Conservation (phyloP, 2,888 invertebrate genomes). For the Tiliacea aurago region DNA sequence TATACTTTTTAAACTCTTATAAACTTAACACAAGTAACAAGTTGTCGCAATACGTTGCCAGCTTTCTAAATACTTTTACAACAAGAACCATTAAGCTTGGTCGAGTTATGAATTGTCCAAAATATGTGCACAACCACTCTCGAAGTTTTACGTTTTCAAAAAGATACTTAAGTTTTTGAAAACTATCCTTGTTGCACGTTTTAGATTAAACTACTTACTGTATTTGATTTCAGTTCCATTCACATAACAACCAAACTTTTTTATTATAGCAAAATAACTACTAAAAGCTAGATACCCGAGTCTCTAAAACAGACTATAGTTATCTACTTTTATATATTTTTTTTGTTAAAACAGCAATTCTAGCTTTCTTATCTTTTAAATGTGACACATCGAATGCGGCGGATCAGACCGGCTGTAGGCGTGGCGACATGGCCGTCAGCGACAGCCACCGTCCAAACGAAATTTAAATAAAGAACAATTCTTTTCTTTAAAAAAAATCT, state of each 20-base stretch:
- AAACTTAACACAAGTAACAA: conserved; percentile 25
- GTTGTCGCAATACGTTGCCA: conserved; percentile 31
- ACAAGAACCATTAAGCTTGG: conserved; percentile 33
- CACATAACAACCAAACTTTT: not conserved
- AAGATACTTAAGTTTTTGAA: not conserved
- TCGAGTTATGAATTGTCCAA: conserved; percentile 31
- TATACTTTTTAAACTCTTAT: not conserved
- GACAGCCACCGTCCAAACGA: no score
- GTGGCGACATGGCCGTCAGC: no score
- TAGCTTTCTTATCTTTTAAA: no score
- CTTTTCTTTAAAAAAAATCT: no score
- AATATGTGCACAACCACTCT: conserved; percentile 16
- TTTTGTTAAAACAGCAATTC: no score
- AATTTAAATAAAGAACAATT: no score
- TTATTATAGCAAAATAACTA: no score
- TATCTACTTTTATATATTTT: no score
- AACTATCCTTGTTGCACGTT: not conserved
- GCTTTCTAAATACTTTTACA: conserved; percentile 43
- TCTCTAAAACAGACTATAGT: no score
- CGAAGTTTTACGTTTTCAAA: conserved; percentile 12
- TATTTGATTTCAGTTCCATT: not conserved
- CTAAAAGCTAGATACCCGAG: no score
- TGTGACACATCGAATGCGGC: no score
- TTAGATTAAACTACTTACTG: not conserved
- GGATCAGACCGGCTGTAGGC: no score